Base-by-base conservation (phyloP, 1,140 invertebrate species). In the Solenopsis invicta region DNA sequence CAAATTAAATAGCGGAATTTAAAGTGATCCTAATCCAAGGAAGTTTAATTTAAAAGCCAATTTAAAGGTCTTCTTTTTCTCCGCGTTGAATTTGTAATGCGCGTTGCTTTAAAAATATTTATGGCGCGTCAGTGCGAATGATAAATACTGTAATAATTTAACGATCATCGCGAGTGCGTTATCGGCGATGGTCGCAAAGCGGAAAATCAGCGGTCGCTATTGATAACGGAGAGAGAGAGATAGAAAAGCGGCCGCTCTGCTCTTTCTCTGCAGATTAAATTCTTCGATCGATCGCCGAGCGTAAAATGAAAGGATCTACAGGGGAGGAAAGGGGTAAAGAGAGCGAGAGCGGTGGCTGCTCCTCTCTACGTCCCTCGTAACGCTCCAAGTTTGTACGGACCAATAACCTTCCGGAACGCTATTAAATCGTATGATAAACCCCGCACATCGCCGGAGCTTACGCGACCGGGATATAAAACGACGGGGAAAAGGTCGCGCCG, bases 231-330 rank as follows among this genome's bases (percentile, higher is more conserved):
- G 21, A 48, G 37, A 52, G 21, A 66, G 34, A 78, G 50, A 66
- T 62, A 69, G 62, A 41, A 10, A 16, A 56, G 69, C 48, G 67
- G 41, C 72, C 66, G 77, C 72, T 87, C 56, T 85, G 74, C 59
- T 89, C 88, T 77, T 82, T 87, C 82, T 89, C 75, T 66, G 86
- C 88, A 90, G 89, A 90, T 90, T 90, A 90, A 90, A 90, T 90
- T 89, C 75, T 76, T 88, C 88, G 89, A 90, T 90, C 86, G 89
- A 90, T 89, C 88, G 80, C 76, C 52, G 54, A 76, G 67, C 88
- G 86, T 48, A 81, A 88, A 90, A 89, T 86, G 88, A 76, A 82
- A 80, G 61, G 66, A 66, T 48, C 62, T 76, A 61, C 24, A 87
- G 41, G 1, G 52, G 13, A 54, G 24, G 56, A 88, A 71, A 87